A percentile compares a stretch with the other conserved stretches of the same genome.
Conservation (phyloP, 2,888 invertebrate species). For the Hesperia comma region DNA sequence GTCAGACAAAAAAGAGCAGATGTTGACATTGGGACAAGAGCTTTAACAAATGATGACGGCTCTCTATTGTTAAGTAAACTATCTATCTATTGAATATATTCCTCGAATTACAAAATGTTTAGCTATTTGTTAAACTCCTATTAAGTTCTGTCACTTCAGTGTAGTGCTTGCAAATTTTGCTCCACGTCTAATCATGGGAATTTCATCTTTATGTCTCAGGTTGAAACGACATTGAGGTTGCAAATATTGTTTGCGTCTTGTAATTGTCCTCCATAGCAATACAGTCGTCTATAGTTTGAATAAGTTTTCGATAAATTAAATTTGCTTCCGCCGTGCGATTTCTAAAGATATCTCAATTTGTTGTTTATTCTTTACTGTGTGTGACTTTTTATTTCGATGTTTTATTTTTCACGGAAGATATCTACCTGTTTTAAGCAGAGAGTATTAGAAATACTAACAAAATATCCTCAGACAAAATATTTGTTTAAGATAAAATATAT, state of each 20-base stretch:
- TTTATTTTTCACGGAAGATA: constrained; percentile 8
- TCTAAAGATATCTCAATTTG: constrained; percentile 80
- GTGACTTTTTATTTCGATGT: constrained; percentile 18
- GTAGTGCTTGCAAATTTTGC: constrained; percentile 57
- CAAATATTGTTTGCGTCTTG: constrained; percentile 51
- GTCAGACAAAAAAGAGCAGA: constrained; percentile 76
- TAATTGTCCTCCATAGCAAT: constrained; percentile 77
- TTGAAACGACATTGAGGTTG: constrained; percentile 45
- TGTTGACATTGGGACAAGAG: constrained; percentile 71
- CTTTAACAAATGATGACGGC: constrained; percentile 65
- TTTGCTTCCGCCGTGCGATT: constrained; percentile 79
- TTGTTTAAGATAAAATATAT: constrained; percentile 54
- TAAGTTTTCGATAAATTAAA: constrained; percentile 82
- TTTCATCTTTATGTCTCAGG: constrained; percentile 43
- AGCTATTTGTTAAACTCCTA: constrained; percentile 83
- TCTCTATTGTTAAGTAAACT: constrained; percentile 66
- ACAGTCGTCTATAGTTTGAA: constrained; percentile 70
- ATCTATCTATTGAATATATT: constrained; percentile 78
- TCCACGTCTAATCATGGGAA: constrained; percentile 35
- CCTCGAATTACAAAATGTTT: constrained; percentile 81
- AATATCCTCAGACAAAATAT: constrained; percentile 43
- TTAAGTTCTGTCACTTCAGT: constrained; percentile 77
- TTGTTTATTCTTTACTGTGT: constrained; percentile 66
- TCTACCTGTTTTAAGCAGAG: background rate
- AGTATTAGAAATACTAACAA: constrained; percentile 3